Base-by-base conservation (phyloP, 2,113 vertebrate species). In the Paradisaea rubra region DNA sequence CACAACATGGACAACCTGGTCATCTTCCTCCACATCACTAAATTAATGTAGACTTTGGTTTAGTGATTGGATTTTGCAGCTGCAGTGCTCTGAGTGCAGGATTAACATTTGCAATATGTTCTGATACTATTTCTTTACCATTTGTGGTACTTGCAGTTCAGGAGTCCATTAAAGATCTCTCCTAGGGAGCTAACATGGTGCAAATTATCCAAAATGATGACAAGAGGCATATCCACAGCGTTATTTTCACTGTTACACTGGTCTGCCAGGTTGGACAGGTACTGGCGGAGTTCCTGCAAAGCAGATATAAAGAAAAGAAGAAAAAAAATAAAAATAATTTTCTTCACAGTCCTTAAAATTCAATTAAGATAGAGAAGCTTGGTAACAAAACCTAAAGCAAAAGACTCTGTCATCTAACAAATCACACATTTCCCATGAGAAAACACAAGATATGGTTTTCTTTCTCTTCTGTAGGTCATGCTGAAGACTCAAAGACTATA, bases 91-190 rank as follows among this genome's bases (percentile, higher is more conserved):
- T 33, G 44, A 72, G 21, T 11, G 10, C 15, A 35, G 31, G 17
- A 63, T 2, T 22, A 13, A 49, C 54, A 52, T 3, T 0, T 30
- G n/a, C 18, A 5, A 49, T 2, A 13, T 13, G 18, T 77, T 24
- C 15, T 45, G 39, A 14, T 24, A 21, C 3, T 19, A 13, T 21
- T 68, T 78, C 88, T 91, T 98, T 96, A 99, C 99, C 99, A 98
- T 98, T 97, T 98, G 65, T 99, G 98, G 97, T 98, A 99, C 96
- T 98, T 99, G 98, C 98, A 99, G 98, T 98, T 99, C 37, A 99
- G 98, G 53, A 99, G 98, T 10, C 99, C 99, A 4, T 99, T 99
- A 92, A 99, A 99, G 96, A 99, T 99, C 97, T 99, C 99, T 44
- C 99, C 99, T 60, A 99, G 97, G 6, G 99, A 99, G 97, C 99